Conservation (phyloP, 2,888 invertebrate species). For the Drosophila meridionalis region DNA sequence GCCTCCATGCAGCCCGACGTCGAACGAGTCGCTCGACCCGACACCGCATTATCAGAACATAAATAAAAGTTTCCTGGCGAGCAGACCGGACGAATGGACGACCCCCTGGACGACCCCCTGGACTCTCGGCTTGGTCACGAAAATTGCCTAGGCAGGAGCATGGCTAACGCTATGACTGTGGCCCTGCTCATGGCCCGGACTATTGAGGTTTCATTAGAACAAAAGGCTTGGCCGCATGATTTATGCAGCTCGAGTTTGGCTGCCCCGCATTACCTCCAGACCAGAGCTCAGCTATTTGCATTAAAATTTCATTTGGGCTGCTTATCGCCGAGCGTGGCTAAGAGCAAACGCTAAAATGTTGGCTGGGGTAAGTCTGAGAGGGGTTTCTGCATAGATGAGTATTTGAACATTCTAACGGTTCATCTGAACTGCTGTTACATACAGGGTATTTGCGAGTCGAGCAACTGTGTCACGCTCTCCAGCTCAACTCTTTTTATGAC, state of each 20-base stretch:
- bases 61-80: slow-evolving; percentile 68
- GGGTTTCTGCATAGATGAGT: too few relatives aligned
- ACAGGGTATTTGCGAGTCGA: slow-evolving; percentile 2
- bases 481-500: slow-evolving; percentile 59
- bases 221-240: slow-evolving; percentile 68
- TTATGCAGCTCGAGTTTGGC: slow-evolving; percentile 56
- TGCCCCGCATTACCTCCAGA: slow-evolving; percentile 26
- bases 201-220: slow-evolving; percentile 60
- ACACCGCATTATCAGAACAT: slow-evolving; percentile 60
- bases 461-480: not conserved
- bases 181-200: slow-evolving; percentile 8
- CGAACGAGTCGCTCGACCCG: slow-evolving; percentile 1
- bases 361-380: slow-evolving; percentile 1
- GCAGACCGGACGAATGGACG: slow-evolving; percentile 6
- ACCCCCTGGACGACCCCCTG: slow-evolving; percentile 8
- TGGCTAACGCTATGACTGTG: slow-evolving; percentile 4
- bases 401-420: not conserved
- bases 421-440: not conserved
- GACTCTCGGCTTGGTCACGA: slow-evolving; percentile 49
- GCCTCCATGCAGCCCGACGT: slow-evolving; percentile 30
- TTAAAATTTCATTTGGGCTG: slow-evolving; percentile 67
- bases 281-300: slow-evolving; percentile 67
- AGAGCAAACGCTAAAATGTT: slow-evolving; percentile 33
- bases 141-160: slow-evolving; percentile 43
- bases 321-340: slow-evolving; percentile 43